Evolutionary conservation across 2,888 invertebrate genomes (phyloP), one percentile per base, ranked within the genome.

Genomic region (Limulus polyphemus): DNA sequence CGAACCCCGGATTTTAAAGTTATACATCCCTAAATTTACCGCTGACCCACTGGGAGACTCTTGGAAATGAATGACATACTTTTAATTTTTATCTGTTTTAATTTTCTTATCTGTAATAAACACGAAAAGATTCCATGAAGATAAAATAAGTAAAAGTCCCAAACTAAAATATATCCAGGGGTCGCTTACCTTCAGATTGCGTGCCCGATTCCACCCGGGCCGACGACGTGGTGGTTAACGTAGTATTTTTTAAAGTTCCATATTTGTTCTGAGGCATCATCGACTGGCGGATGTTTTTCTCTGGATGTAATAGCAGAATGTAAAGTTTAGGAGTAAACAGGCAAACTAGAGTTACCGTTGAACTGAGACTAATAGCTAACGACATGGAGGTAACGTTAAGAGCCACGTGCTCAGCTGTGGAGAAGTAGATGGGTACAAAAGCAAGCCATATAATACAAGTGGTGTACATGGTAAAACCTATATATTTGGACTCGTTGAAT

Each of bases 361-460:
- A 94, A 71, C 91, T 91, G 69, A 97, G 82, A 66, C 90, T 91
- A 75, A 95, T 93, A 70, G 94, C 92, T 73, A 94, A 90, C 61
- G 92, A 91, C 89, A 95, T 91, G 76, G 92, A 92, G 71, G 91
- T 93, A 75, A 94, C 89, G 65, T 95, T 83, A 64, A 95, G 81
- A 12, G 90, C 88, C 67, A 93, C 75, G 64, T 76, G 74, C 62
- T 73, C 71, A 11, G 75, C 74, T 13, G 77, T 77, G 54, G 74
- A 76, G 63, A 78, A 90, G 78, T 93, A 91, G 74, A 78, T 76
- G 50, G 77, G 77, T 47, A 79, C 76, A 65, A 79, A 78, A 7
- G 76, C 78, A 60, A 77, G 70, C 77, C 75, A 79, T 60, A 77
- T 78, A 66, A 79, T 90, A 64, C 88, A 92, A 2, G 94, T 95